Evolutionary conservation across 2,113 vertebrate species (phyloP).

Genomic region (Myrmecophaga tridactyla): DNA sequence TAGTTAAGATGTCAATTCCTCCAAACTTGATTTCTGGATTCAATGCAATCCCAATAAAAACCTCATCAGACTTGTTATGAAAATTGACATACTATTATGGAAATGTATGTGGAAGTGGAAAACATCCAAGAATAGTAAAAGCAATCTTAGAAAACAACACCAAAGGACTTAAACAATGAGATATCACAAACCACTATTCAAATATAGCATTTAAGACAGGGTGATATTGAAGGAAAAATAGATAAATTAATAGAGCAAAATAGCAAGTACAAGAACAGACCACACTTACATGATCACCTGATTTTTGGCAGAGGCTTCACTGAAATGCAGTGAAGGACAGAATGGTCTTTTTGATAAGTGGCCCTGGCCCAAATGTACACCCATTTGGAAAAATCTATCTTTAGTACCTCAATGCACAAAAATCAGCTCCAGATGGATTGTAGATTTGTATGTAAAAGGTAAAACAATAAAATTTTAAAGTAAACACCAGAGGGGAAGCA

Average conservation of each 20-base stretch:
- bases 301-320: neutral
- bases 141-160: neutral
- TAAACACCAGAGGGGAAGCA: too few species aligned
- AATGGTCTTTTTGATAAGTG: neutral
- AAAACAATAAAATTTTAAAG: too few species aligned
- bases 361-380: neutral
- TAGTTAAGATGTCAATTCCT: neutral
- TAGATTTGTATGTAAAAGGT: too few species aligned
- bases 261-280: neutral
- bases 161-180: neutral
- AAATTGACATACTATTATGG: neutral
- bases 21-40: neutral
- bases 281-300: neutral
- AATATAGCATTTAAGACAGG: neutral
- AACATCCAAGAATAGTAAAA: neutral
- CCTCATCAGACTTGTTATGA: neutral
- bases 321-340: neutral
- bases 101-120: neutral
- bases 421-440: too few species aligned
- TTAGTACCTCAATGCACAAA: too few species aligned
- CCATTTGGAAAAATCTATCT: neutral
- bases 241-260: neutral
- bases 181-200: neutral
- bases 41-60: constrained; percentile 14
- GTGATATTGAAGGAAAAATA: neutral